Evolutionary conservation across 2,113 vertebrate genomes (phyloP).

Genomic region (Tylochromis polylepis): DNA sequence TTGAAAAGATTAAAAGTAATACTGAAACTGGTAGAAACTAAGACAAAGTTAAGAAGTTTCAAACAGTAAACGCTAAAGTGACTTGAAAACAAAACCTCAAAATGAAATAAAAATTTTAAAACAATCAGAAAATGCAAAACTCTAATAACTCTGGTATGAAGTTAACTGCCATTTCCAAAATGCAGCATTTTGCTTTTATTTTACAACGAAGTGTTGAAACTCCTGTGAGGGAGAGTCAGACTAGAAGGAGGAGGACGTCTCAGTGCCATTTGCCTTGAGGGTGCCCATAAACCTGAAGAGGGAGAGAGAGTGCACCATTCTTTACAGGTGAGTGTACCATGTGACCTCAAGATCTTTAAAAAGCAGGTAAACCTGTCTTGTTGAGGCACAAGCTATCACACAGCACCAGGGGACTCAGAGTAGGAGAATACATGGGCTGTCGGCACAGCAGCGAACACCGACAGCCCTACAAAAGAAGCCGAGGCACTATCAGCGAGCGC

Average conservation of each 20-base stretch:
- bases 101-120: not conserved
- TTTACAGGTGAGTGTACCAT: conserved; percentile 68
- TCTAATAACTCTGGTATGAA: not conserved
- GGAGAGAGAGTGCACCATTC: conserved; percentile 63
- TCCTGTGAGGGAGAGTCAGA: conserved; percentile 58
- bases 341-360: conserved; percentile 67
- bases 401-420: conserved; percentile 36
- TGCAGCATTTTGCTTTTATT: conserved; percentile 28
- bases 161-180: conserved; percentile 3
- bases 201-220: conserved; percentile 39
- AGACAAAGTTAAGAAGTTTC: not conserved
- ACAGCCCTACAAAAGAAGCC: conserved; percentile 40
- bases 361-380: conserved; percentile 65
- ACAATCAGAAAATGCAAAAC: not conserved
- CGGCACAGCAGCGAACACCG: conserved; percentile 41
- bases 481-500: not conserved
- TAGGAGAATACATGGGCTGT: conserved; percentile 55
- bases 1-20: not conserved
- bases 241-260: conserved; percentile 61
- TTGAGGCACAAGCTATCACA: conserved; percentile 64
- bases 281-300: conserved; percentile 60
- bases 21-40: not conserved
- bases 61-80: not conserved
- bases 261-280: conserved; percentile 68
- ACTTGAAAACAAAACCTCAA: not conserved